These are phyloP conservation scores for Meiosimyza decipiens DNA, from an alignment of 2,888 invertebrate species.

Conservation along the genomic window DNA sequence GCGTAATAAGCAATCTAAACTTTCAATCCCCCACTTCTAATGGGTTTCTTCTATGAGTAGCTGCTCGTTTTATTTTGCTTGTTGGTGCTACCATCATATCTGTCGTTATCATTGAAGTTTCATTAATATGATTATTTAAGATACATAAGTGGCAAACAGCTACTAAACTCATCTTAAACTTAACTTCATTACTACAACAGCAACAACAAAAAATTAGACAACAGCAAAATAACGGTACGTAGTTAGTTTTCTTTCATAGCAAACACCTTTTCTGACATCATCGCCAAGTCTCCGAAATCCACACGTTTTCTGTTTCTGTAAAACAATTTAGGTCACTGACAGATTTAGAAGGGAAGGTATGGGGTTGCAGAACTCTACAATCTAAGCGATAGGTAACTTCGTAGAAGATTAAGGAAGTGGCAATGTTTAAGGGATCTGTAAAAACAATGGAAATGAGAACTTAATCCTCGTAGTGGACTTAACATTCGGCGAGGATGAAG, in stretches of 20 bases:
- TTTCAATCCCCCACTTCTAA: not conserved
- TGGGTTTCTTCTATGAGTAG: too few relatives aligned
- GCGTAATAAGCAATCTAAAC: conserved; percentile 27
- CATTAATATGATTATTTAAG: conserved; percentile 46
- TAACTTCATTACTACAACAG: not conserved
- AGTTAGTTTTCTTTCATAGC: not conserved
- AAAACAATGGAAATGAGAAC: too few relatives aligned
- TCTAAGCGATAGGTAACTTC: too few relatives aligned
- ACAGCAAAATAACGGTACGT: conserved; percentile 2
- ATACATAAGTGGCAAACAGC: conserved; percentile 38
- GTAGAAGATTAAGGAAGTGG: too few relatives aligned
- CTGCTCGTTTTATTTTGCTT: too few relatives aligned
- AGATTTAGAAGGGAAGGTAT: not conserved
- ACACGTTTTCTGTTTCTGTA: not conserved
- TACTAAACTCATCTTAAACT: not conserved
- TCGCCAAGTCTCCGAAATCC: conserved; percentile 18
- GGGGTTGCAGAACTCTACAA: not conserved
- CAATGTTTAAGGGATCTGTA: too few relatives aligned
- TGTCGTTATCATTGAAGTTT: conserved; percentile 39
- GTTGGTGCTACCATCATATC: not conserved
- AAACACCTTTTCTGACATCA: conserved; percentile 20
- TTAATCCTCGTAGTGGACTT: not conserved
- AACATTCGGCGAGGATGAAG: too few relatives aligned
- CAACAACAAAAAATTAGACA: conserved; percentile 7
- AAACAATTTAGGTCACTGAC: conserved; percentile 10